Evolutionary conservation across 2,888 invertebrate species (phyloP).

Genomic region (Temnothorax unifasciatus): DNA sequence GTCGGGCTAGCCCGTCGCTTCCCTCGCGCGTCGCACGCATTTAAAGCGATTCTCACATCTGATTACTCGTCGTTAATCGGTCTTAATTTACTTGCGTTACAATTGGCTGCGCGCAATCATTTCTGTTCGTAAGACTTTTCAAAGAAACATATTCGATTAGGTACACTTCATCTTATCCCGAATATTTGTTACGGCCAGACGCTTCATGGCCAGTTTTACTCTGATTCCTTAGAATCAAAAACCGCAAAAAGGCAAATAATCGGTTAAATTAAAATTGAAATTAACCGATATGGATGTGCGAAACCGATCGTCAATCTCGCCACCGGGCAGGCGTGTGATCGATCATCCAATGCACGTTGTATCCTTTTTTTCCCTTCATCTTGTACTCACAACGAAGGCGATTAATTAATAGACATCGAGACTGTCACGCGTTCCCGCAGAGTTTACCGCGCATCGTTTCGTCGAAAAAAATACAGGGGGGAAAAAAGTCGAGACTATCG

Average conservation of each 20-base stretch:
- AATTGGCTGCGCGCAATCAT: constrained; percentile 17
- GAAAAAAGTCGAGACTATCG: constrained; percentile 17
- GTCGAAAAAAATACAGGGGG: not conserved
- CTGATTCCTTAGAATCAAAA: constrained; percentile 13
- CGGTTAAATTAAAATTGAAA: constrained; percentile 3
- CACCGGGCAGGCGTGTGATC: constrained; percentile 51
- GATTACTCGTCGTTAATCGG: constrained; percentile 18
- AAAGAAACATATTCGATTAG: not conserved
- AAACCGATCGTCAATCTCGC: constrained; percentile 13
- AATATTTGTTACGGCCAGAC: not conserved
- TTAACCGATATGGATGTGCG: not conserved
- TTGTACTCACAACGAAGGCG: not conserved
- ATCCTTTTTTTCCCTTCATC: not conserved
- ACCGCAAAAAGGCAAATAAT: constrained; percentile 8
- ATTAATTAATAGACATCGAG: not conserved
- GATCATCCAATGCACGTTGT: constrained; percentile 61
- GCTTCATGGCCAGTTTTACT: not conserved
- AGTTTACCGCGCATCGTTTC: not conserved
- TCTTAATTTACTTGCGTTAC: constrained; percentile 15
- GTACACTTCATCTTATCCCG: constrained; percentile 22
- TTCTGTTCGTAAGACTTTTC: constrained; percentile 29
- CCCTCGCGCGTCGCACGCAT: constrained; percentile 35
- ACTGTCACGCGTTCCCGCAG: not conserved
- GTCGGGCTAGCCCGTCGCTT: constrained; percentile 64
- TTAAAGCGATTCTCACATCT: constrained; percentile 43